A percentile compares a stretch with the other conserved stretches of the same genome.
These are phyloP conservation scores for Papilio xuthus DNA, from an alignment of 1,140 invertebrate genomes.

Conservation along the genomic window DNA sequence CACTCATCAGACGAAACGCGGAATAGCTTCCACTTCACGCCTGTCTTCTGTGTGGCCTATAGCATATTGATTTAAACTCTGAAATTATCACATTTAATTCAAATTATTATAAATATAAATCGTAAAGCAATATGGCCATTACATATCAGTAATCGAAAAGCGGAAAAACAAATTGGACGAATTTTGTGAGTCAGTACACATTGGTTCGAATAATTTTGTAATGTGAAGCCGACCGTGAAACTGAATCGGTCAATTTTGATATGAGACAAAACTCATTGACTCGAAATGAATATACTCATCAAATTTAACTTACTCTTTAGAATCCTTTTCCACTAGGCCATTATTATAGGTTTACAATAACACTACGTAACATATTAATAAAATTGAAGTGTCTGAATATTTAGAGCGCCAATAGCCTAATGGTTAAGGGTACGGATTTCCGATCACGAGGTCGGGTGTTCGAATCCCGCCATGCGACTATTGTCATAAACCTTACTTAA, in stretches of 20 bases:
- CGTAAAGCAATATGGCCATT: not conserved
- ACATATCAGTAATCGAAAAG: not conserved
- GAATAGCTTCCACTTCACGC: no score
- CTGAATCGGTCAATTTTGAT: constrained; percentile 33
- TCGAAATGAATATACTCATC: constrained; percentile 4
- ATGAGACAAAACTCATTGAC: constrained; percentile 1
- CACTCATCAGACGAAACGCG: no score
- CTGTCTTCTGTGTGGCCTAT: no score
- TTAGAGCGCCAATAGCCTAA: no score
- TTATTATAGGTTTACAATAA: no score
- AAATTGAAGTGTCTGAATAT: no score
- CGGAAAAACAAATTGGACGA: constrained; percentile 23
- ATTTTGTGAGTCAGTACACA: constrained; percentile 23
- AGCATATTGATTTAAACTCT: not conserved
- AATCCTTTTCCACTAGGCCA: no score
- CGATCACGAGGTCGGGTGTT: no score
- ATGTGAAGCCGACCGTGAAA: constrained; percentile 13
- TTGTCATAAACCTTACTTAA: no score
- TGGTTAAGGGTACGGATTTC: no score
- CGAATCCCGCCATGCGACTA: no score
- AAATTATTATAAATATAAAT: not conserved
- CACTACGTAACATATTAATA: no score
- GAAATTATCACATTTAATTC: not conserved
- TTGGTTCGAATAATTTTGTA: constrained; percentile 24
- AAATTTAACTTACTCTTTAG: not conserved